Evolutionary conservation across 2,888 invertebrate species (phyloP).

Genomic region (Lacanobia oleracea): DNA sequence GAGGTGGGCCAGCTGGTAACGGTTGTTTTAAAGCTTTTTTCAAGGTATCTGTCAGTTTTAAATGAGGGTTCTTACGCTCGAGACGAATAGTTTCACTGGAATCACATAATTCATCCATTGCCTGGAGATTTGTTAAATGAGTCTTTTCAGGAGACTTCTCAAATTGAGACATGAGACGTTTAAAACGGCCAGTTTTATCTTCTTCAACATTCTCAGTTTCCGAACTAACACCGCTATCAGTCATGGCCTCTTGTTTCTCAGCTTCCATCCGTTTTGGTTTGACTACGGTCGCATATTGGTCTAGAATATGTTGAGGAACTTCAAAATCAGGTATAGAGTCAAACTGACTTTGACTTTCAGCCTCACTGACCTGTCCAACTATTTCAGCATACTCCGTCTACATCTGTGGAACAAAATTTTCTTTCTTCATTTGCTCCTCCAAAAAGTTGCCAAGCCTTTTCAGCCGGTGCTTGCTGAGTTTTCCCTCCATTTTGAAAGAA

Average conservation of each 20-base stretch:
- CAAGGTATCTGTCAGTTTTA: conserved; percentile 90
- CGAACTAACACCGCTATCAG: conserved; percentile 88
- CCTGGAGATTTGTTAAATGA: conserved; percentile 75
- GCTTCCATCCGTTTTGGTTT: conserved; percentile 80
- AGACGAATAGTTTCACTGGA: conserved; percentile 86
- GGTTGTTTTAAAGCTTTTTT: conserved; percentile 93
- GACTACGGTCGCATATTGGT: conserved; percentile 86
- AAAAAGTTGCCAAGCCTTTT: conserved; percentile 83
- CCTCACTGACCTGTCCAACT: conserved; percentile 66
- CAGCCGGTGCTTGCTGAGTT: conserved; percentile 82
- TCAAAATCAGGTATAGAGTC: conserved; percentile 83
- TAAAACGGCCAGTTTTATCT: conserved; percentile 78
- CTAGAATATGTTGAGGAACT: conserved; percentile 86
- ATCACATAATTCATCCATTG: conserved; percentile 80
- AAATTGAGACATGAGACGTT: conserved; percentile 69
- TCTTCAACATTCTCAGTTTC: conserved; percentile 88
- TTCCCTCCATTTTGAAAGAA: conserved; percentile 82
- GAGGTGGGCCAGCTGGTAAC: conserved; percentile 93
- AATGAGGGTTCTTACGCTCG: conserved; percentile 85
- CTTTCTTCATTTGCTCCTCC: conserved; percentile 86
- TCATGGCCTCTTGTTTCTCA: conserved; percentile 84
- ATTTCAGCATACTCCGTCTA: conserved; percentile 49
- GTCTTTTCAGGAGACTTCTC: conserved; percentile 65
- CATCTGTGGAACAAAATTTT: conserved; percentile 78
- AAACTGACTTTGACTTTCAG: conserved; percentile 27